Conservation (phyloP, 2,888 invertebrate genomes). For the Therioaphis trifolii region DNA sequence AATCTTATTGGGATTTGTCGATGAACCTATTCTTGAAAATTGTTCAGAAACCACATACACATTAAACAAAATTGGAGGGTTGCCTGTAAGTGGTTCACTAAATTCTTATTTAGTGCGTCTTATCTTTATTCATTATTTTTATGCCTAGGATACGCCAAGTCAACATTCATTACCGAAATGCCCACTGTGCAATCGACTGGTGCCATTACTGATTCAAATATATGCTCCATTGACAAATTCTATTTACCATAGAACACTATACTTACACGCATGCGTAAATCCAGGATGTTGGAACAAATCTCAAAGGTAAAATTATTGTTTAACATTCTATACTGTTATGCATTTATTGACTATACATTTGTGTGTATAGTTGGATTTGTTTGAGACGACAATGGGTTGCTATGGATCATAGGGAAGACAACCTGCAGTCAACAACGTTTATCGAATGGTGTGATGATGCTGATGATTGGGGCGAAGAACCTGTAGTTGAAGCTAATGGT, state of each 20-base stretch:
- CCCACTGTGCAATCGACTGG: constrained; percentile 44
- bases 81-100: constrained; percentile 73
- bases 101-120: background rate
- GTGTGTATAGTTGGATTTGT: constrained; percentile 58
- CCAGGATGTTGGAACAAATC: constrained; percentile 85
- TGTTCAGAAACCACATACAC: constrained; percentile 76
- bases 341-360: background rate
- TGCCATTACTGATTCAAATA: constrained; percentile 79
- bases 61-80: constrained; percentile 86
- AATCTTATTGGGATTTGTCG: constrained; percentile 82
- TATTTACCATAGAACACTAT: constrained; percentile 85
- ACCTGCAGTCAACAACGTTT: constrained; percentile 65
- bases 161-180: constrained; percentile 31
- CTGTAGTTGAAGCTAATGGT: constrained; percentile 78
- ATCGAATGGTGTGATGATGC: constrained; percentile 81
- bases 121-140: background rate
- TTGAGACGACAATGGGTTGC: constrained; percentile 58
- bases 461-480: constrained; percentile 79
- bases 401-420: background rate
- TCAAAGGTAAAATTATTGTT: constrained; percentile 75
- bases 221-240: constrained; percentile 88
- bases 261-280: constrained; percentile 86
- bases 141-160: background rate
- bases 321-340: background rate
- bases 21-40: constrained; percentile 81